Conservation (phyloP, 2,888 invertebrate genomes). For the Napeogenes sylphis region DNA sequence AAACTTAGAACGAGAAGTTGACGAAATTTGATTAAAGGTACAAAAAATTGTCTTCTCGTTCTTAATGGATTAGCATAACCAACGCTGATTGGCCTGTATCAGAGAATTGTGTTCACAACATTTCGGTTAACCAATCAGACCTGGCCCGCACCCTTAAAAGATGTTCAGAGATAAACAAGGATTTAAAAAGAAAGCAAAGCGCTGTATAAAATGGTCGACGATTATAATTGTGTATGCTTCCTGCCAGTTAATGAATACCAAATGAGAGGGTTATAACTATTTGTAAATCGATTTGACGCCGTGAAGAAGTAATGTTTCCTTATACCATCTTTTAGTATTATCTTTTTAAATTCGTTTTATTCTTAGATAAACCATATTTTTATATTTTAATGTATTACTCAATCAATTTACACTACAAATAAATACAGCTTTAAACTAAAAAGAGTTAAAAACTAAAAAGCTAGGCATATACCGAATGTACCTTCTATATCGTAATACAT, state of each 20-base stretch:
- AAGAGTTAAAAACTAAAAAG: too few species aligned
- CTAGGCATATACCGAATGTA: too few species aligned
- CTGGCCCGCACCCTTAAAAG: constrained; percentile 28
- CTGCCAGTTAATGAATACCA: constrained; percentile 71
- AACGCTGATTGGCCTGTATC: neutral
- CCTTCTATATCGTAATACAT: too few species aligned
- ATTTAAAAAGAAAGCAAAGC: constrained; percentile 46
- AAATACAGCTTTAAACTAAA: too few species aligned
- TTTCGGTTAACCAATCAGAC: constrained; percentile 28
- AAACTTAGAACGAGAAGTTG: too few species aligned
- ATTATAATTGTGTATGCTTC: constrained; percentile 66
- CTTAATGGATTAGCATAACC: constrained; percentile 1
- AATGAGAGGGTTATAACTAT: constrained; percentile 63
- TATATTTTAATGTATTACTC: too few species aligned
- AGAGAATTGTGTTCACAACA: too few species aligned
- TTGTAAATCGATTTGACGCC: constrained; percentile 66
- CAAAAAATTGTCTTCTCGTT: neutral
- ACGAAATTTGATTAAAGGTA: too few species aligned
- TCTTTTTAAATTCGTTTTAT: constrained; percentile 11
- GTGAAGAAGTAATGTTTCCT: constrained; percentile 60
- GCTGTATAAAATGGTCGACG: constrained; percentile 58
- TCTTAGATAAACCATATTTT: neutral
- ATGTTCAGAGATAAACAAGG: constrained; percentile 21
- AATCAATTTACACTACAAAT: too few species aligned
- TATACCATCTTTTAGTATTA: neutral